These are phyloP conservation scores for Amphiduros pacificus DNA, from an alignment of 2,888 invertebrate species.

Conservation along the genomic window DNA sequence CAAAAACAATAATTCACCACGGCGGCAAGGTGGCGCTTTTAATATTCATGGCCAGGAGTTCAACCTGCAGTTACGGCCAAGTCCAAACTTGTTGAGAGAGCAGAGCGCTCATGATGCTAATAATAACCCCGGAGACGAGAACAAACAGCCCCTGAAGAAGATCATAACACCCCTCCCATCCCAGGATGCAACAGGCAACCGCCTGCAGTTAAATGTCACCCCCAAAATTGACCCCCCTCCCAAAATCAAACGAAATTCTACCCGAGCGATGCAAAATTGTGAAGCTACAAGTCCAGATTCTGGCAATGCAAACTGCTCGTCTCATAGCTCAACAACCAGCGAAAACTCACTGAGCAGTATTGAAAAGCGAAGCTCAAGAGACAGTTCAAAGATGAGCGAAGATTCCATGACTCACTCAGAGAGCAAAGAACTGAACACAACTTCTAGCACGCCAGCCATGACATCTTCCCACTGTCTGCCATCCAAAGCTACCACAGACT, in stretches of 20 bases:
- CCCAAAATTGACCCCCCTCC: conserved; percentile 30
- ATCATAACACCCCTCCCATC: conserved; percentile 20
- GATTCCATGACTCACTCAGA: conserved; percentile 1
- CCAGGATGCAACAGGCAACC: conserved; percentile 21
- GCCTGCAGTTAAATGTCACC: conserved; percentile 20
- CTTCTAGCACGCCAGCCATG: not conserved
- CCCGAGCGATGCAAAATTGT: not conserved
- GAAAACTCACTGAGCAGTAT: conserved; percentile 10
- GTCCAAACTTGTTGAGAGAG: not conserved
- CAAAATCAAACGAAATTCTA: conserved; percentile 16
- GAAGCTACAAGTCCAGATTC: conserved; percentile 12
- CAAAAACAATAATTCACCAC: not conserved
- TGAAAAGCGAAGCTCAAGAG: conserved; percentile 7
- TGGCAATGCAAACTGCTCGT: conserved; percentile 1
- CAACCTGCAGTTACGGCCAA: conserved; percentile 11
- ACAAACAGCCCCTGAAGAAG: not conserved
- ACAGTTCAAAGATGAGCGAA: not conserved
- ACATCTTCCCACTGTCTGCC: no score
- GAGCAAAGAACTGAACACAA: conserved; percentile 11
- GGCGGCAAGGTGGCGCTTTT: not conserved
- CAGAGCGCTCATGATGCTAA: not conserved
- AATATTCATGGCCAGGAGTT: conserved; percentile 19
- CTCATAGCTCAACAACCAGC: conserved; percentile 8
- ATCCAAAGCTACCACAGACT: not conserved
- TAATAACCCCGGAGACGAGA: not conserved